These are phyloP conservation scores for Piprites chloris DNA, from an alignment of 2,113 vertebrate species.

Conservation along the genomic window DNA sequence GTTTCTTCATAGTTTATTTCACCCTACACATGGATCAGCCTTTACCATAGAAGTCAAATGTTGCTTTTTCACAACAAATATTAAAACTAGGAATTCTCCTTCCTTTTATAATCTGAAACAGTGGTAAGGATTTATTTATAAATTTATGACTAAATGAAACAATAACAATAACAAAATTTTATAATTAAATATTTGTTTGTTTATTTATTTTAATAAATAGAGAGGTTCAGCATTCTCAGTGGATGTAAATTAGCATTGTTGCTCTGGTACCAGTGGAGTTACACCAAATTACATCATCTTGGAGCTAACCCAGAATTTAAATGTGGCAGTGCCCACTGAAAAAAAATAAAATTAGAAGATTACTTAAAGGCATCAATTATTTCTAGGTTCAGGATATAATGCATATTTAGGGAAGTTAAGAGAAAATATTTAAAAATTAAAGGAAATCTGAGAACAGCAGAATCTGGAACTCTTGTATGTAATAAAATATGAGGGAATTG, in stretches of 20 bases:
- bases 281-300: not conserved
- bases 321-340: not conserved
- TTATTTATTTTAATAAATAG: not conserved
- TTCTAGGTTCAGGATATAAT: not conserved
- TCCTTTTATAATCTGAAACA: not conserved
- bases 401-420: not conserved
- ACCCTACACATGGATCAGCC: not conserved
- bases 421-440: not conserved
- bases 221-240: not conserved
- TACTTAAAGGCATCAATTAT: not conserved
- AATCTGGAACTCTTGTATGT: not conserved
- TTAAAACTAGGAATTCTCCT: not conserved
- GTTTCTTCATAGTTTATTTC: not conserved
- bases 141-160: no score
- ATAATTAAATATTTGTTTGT: no score
- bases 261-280: not conserved
- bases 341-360: not conserved
- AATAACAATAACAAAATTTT: no score
- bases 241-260: not conserved
- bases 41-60: not conserved
- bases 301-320: not conserved
- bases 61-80: not conserved
- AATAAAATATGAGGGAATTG: not conserved
- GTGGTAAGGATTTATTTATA: not conserved
- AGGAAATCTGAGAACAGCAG: not conserved